Evolutionary conservation across 1,140 invertebrate genomes (phyloP).

Genomic region (Triops longicaudatus): DNA sequence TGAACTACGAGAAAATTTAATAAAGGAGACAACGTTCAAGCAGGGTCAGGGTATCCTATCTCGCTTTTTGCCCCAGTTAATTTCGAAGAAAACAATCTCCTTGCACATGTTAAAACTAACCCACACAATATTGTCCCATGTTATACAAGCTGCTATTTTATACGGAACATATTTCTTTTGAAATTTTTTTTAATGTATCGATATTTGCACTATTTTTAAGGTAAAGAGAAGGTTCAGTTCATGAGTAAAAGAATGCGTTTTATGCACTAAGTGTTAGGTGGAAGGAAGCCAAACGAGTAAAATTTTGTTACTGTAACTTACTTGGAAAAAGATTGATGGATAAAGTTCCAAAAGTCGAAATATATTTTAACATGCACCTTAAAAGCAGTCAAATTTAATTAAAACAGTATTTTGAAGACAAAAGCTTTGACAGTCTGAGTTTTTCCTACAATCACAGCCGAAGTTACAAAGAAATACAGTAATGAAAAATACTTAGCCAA

Average conservation of each 20-base stretch:
- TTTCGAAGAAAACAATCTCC: neutral
- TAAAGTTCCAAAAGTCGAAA: neutral
- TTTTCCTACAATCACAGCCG: no score
- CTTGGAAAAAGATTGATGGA: no score
- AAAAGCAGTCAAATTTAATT: neutral
- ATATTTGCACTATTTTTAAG: neutral
- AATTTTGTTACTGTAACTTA: neutral
- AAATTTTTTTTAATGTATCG: neutral
- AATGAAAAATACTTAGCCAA: no score
- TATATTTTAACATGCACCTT: constrained; percentile 13
- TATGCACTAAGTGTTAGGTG: neutral
- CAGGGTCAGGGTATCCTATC: neutral
- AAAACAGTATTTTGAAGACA: no score
- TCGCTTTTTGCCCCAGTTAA: no score
- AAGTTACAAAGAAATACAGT: no score
- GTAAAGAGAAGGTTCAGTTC: neutral
- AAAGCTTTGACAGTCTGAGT: no score
- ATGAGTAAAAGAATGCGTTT: neutral
- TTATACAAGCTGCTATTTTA: constrained; percentile 1
- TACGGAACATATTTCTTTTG: neutral
- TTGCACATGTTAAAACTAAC: constrained; percentile 8
- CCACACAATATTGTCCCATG: neutral
- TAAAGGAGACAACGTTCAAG: neutral
- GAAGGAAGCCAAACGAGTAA: neutral
- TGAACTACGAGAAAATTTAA: no score